A percentile compares a stretch with the other conserved stretches of the same genome.
Conservation (phyloP, 2,888 invertebrate genomes). For the Nemotelus pantherinus region DNA sequence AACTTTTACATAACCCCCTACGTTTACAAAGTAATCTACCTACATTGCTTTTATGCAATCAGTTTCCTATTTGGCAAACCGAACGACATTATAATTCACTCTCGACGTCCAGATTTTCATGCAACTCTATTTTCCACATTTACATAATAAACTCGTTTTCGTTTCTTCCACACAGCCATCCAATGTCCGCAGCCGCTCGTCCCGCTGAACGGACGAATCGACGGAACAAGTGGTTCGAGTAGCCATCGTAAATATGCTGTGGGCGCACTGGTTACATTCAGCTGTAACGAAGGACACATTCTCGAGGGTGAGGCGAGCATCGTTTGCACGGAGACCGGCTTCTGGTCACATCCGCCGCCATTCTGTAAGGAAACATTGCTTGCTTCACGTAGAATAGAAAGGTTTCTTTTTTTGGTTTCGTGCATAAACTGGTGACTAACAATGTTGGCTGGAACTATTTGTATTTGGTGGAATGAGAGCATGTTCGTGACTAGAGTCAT, state of each 20-base stretch:
- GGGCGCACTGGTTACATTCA: slow-evolving; percentile 82
- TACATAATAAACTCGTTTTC: slow-evolving; percentile 40
- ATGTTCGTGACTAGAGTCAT: no score
- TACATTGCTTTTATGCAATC: slow-evolving; percentile 26
- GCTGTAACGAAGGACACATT: slow-evolving; percentile 73
- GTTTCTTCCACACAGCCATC: slow-evolving; percentile 70
- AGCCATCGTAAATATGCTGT: slow-evolving; percentile 76
- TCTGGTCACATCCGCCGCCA: slow-evolving; percentile 88
- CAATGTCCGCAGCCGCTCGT: slow-evolving; percentile 80
- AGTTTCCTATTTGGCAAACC: slow-evolving; percentile 10
- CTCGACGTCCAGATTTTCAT: slow-evolving; percentile 21
- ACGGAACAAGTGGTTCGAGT: slow-evolving; percentile 61
- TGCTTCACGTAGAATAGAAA: not conserved
- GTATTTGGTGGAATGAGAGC: no score
- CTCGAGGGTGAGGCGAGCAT: slow-evolving; percentile 79
- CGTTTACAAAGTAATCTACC: not conserved
- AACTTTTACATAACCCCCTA: not conserved
- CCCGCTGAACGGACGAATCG: slow-evolving; percentile 75
- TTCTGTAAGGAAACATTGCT: slow-evolving; percentile 69
- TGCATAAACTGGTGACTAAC: not conserved
- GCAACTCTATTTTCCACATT: slow-evolving; percentile 37
- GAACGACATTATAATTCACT: slow-evolving; percentile 37
- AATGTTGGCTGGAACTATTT: no score
- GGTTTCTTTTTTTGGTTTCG: not conserved
- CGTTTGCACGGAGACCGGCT: slow-evolving; percentile 87